Conservation (phyloP, 2,113 vertebrate genomes). For the Dicentrarchus labrax region DNA sequence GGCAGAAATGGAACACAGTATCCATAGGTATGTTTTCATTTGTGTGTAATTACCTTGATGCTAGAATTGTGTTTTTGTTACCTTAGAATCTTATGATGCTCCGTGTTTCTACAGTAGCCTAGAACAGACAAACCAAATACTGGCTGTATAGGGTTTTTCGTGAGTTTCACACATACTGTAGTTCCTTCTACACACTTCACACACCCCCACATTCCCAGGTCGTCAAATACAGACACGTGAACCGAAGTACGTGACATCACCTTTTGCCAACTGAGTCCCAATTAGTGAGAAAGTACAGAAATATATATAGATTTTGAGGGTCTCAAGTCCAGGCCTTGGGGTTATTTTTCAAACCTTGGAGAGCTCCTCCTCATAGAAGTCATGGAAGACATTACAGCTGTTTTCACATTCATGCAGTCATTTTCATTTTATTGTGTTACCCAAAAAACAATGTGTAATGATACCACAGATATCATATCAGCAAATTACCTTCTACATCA, state of each 20-base stretch:
- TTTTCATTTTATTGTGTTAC: neutral
- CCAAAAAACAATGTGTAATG: neutral
- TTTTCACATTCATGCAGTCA: neutral
- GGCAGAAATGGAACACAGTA: no score
- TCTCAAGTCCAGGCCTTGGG: no score
- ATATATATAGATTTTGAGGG: neutral
- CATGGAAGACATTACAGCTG: neutral
- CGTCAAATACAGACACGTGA: neutral
- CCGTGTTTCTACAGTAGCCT: no score
- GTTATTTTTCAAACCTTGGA: neutral
- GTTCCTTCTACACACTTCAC: no score
- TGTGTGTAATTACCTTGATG: no score
- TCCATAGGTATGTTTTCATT: neutral
- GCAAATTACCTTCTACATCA: neutral
- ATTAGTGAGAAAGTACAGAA: neutral
- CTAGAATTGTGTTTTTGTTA: no score
- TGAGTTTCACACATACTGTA: no score
- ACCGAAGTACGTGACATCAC: neutral
- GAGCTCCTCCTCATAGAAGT: neutral
- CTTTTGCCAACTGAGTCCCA: neutral
- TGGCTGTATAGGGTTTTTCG: no score
- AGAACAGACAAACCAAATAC: no score
- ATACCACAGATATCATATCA: neutral
- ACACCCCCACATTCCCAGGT: no score
- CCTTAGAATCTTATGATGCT: no score